Evolutionary conservation across 2,888 invertebrate species (phyloP).

Genomic region (Agriopis marginaria): DNA sequence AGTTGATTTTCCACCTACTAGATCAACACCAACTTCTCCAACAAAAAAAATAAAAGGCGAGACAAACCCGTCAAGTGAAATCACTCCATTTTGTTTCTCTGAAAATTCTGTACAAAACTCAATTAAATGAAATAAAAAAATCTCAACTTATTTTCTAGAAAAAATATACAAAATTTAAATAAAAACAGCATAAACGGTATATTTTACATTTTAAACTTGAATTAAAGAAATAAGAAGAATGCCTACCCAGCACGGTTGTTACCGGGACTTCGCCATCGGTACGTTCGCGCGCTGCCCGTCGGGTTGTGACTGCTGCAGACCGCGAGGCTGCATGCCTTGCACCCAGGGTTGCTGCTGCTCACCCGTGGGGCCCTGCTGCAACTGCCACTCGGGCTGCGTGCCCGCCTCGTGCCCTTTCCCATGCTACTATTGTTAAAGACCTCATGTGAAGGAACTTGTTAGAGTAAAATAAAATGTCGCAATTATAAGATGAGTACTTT

Average conservation of each 20-base stretch:
- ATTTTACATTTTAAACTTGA: background rate
- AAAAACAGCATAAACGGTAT: background rate
- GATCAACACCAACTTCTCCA: background rate
- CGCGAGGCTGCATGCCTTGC: conserved; percentile 54
- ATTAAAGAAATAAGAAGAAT: conserved; percentile 45
- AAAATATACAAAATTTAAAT: background rate
- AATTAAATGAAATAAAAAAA: conserved; percentile 24
- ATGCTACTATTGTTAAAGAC: conserved; percentile 2
- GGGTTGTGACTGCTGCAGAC: conserved; percentile 60
- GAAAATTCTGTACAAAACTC: conserved; percentile 3
- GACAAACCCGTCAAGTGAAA: background rate
- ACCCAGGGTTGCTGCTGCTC: conserved; percentile 60
- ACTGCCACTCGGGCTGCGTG: conserved; percentile 53
- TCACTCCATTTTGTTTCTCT: background rate
- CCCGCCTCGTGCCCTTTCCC: conserved; percentile 20
- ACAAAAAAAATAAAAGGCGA: background rate
- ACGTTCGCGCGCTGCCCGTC: conserved; percentile 70
- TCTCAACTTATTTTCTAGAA: background rate
- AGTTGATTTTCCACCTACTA: no score
- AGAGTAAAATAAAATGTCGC: background rate
- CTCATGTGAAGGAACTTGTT: background rate
- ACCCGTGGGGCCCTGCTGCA: conserved; percentile 65
- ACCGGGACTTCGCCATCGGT: conserved; percentile 69
- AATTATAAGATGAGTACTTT: background rate
- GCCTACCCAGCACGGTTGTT: conserved; percentile 69